phyloP scores from a whole-genome alignment of 2,113 vertebrate species.

The Falco punctatus region DNA sequence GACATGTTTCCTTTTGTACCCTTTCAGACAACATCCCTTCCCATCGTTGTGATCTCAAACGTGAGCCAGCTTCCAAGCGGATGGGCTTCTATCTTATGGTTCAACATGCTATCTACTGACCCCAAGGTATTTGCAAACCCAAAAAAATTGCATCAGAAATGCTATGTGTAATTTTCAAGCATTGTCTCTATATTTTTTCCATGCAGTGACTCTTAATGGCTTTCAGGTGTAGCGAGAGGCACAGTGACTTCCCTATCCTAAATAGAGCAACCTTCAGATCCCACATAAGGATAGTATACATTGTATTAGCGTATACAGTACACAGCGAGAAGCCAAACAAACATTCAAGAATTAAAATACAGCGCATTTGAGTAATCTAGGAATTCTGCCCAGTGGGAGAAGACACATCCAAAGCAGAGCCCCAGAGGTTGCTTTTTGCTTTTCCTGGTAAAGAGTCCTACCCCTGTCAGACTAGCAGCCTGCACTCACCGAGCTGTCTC shows the following conservation, averaged over 20 bases:
- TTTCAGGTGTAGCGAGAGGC: neutral
- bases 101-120: slow-evolving; percentile 94
- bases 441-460: neutral
- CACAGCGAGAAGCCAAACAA: neutral
- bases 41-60: slow-evolving; percentile 95
- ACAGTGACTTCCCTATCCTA: neutral
- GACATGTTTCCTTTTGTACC: neutral
- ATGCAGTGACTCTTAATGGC: neutral
- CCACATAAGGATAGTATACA: fast-evolving
- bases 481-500: neutral
- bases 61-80: slow-evolving; percentile 96
- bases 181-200: neutral
- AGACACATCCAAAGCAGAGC: neutral
- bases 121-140: slow-evolving; percentile 80
- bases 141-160: neutral
- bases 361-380: neutral
- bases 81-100: slow-evolving; percentile 98
- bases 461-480: neutral
- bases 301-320: neutral
- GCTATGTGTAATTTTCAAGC: neutral
- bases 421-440: neutral
- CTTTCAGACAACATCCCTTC: slow-evolving; percentile 88
- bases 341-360: neutral
- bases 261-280: neutral
- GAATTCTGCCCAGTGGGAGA: neutral